A percentile compares a stretch with the other conserved stretches of the same genome.
phyloP scores from a whole-genome alignment of 1,140 invertebrate species.

The Holotrichia oblita region DNA sequence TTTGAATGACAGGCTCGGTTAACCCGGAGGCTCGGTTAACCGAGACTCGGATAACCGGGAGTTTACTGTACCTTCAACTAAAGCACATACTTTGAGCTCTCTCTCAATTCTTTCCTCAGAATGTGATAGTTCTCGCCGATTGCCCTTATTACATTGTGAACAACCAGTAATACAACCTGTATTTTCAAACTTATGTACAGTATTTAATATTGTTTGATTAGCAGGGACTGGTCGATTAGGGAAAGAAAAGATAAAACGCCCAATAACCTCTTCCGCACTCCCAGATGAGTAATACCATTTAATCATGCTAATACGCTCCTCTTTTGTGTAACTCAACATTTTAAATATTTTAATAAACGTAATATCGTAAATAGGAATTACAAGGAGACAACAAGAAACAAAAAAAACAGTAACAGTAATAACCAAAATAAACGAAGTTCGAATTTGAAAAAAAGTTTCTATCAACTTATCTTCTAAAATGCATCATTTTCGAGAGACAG shows the following conservation, averaged over 20 bases:
- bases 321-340: not conserved
- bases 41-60: no score
- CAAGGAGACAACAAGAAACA: not conserved
- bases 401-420: not conserved
- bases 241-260: not conserved
- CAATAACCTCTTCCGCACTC: no score
- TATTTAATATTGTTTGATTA: not conserved
- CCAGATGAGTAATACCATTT: no score
- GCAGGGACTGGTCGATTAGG: not conserved
- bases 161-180: not conserved
- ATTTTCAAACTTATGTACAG: conserved; percentile 3
- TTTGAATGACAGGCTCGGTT: no score
- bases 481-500: no score
- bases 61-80: not conserved
- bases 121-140: not conserved
- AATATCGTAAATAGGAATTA: not conserved
- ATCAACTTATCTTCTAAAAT: no score
- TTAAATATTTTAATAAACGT: not conserved
- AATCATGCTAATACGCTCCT: no score
- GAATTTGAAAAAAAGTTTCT: no score
- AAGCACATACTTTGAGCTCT: not conserved
- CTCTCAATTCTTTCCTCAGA: not conserved
- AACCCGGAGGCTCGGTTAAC: no score
- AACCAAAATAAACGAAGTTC: not conserved
- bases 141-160: not conserved